Evolutionary conservation across 2,113 vertebrate genomes (phyloP), one percentile per base, ranked within the genome.

Genomic region (Nesoenas mayeri): DNA sequence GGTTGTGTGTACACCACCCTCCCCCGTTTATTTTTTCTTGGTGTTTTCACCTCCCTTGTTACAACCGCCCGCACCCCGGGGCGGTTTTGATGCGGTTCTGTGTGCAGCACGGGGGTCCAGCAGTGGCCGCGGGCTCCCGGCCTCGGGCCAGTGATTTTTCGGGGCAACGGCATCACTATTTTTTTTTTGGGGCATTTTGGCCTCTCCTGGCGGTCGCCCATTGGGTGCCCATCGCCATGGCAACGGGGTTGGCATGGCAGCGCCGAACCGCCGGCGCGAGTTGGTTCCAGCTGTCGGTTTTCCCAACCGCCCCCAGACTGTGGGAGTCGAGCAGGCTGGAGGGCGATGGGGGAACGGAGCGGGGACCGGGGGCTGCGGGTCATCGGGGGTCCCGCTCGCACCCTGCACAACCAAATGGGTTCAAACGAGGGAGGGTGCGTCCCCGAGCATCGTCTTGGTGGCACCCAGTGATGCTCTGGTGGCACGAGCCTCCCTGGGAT

Each of bases 171-270:
- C 34, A 70, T 69, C 38, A 10, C 12, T 25, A 10, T 14, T 38
- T 38, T 14, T 50, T 66, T 80, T 64, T 77, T 38, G 5, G 8
- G 78, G 73, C 89, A 94, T 87, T 65, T 81, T 38, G 92, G 93
- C 86, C 95, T 91, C 34, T 78, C 81, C 83, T 77, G 78, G 91
- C 80, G 21, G 94, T 85, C 29, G 24, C 92, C 88, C 91, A 95
- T 92, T 95, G 92, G 91, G 94, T 88, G 40, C 85, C 88, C 82
- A 89, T 96, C n/a, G 94, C 96, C 96, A 93, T 93, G 91, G 94
- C 64, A 96, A 96, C 82, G 48, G 84, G 88, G 97, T 97, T 97
- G 97, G 96, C 96, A 97, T 97, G 92, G 92, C 89, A 97, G 96
- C 96, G 5, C 40, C 48, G 48, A 91, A 40, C 80, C 6, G 57